These are phyloP conservation scores for Melitaea cinxia DNA, from an alignment of 1,140 invertebrate genomes.

Conservation along the genomic window DNA sequence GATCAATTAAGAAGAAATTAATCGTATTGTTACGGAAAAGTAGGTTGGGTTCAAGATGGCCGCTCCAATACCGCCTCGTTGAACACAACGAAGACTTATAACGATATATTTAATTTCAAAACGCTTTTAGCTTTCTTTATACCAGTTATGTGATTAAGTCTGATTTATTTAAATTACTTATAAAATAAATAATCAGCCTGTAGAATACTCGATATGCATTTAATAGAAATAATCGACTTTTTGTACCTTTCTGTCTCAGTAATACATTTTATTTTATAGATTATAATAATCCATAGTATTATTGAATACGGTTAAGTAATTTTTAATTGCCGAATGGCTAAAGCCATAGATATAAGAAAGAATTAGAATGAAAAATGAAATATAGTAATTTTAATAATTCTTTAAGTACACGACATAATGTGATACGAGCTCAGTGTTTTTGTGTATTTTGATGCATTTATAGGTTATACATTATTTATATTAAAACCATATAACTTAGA, in stretches of 20 bases:
- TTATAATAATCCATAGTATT: slow-evolving; percentile 33
- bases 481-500: slow-evolving; percentile 68
- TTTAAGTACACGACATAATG: slow-evolving; percentile 68
- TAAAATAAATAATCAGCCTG: slow-evolving; percentile 25
- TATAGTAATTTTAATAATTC: slow-evolving; percentile 10
- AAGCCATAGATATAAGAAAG: slow-evolving; percentile 33
- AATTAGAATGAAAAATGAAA: slow-evolving; percentile 2
- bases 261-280: slow-evolving; percentile 26
- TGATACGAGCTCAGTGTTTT: slow-evolving; percentile 69
- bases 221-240: slow-evolving; percentile 32
- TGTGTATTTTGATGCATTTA: slow-evolving; percentile 75
- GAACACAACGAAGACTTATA: slow-evolving; percentile 71
- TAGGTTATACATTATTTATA: slow-evolving; percentile 69
- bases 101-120: slow-evolving; percentile 47
- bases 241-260: slow-evolving; percentile 27
- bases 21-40: slow-evolving; percentile 56
- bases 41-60: slow-evolving; percentile 75
- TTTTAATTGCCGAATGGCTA: slow-evolving; percentile 26
- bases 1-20: slow-evolving; percentile 70
- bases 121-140: slow-evolving; percentile 56
- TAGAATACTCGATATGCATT: slow-evolving; percentile 41
- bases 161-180: slow-evolving; percentile 22
- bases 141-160: slow-evolving; percentile 45
- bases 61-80: slow-evolving; percentile 53
- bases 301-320: slow-evolving; percentile 30